Evolutionary conservation across 2,113 vertebrate species (phyloP).

Genomic region (Sebastes schlegelii): DNA sequence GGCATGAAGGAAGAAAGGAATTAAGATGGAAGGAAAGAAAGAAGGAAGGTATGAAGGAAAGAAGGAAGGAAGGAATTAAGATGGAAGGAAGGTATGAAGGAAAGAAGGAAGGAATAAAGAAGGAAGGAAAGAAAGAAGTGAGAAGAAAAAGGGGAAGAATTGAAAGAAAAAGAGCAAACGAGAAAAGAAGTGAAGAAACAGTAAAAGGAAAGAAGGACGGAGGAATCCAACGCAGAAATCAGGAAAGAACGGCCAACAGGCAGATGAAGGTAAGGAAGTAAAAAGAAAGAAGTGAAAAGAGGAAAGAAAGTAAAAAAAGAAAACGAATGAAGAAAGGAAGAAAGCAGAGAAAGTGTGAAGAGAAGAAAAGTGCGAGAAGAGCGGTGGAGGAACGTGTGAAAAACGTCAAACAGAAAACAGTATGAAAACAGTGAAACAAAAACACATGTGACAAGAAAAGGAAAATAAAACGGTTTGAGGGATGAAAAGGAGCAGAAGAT

Average conservation of each 20-base stretch:
- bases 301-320: not conserved
- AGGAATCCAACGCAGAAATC: not conserved
- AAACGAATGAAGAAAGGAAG: not conserved
- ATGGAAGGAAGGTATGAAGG: too few relatives aligned
- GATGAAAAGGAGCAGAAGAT: not conserved
- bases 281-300: not conserved
- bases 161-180: too few relatives aligned
- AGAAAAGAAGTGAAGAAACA: too few relatives aligned
- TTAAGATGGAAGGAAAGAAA: too few relatives aligned
- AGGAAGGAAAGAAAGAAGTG: not conserved
- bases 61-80: too few relatives aligned
- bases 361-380: not conserved
- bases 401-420: not conserved
- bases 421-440: rapidly evolving
- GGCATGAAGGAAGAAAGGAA: too few relatives aligned
- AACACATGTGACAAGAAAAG: not conserved
- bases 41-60: too few relatives aligned
- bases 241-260: not conserved
- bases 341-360: not conserved
- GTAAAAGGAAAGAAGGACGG: too few relatives aligned
- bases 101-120: too few relatives aligned
- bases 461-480: not conserved
- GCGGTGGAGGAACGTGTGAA: not conserved
- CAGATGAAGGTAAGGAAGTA: not conserved
- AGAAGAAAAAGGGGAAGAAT: not conserved